Conservation (phyloP, 92 coral and sea anemone species). For the Virgularia gustaviana region DNA sequence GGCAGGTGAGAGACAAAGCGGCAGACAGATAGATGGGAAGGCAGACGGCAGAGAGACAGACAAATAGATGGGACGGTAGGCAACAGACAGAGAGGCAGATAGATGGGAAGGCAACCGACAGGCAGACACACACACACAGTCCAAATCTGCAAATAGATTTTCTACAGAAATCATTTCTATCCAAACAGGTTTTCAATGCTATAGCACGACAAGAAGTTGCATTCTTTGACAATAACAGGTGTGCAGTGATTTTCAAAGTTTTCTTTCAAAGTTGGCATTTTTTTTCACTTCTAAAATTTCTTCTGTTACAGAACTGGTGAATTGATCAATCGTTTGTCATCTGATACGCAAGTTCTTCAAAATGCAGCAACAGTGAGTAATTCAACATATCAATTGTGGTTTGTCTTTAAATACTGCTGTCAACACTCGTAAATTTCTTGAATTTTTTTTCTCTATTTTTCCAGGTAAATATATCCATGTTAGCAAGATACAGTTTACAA, state of each 20-base stretch:
- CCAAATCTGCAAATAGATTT: background rate
- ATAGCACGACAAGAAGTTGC: slow-evolving; percentile 81
- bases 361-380: slow-evolving; percentile 78
- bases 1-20: too few relatives aligned
- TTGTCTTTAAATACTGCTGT: background rate
- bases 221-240: slow-evolving; percentile 91
- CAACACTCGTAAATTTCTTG: background rate
- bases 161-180: background rate
- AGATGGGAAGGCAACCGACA: background rate
- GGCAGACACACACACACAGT: background rate
- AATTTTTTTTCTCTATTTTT: slow-evolving; percentile 2
- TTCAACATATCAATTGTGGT: background rate
- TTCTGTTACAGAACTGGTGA: slow-evolving; percentile 70
- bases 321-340: slow-evolving; percentile 77
- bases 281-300: background rate
- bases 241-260: background rate
- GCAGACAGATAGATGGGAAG: too few relatives aligned
- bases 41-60: too few relatives aligned
- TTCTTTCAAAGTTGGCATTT: background rate
- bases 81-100: too few relatives aligned
- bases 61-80: too few relatives aligned
- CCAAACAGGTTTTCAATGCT: slow-evolving; percentile 69
- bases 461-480: slow-evolving; percentile 89
- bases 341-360: slow-evolving; percentile 96
- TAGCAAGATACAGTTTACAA: slow-evolving; percentile 75